Evolutionary conservation across 2,797 vertebrate species (phyloP), one percentile per base, ranked within the genome.

Genomic region (Capromys pilorides): DNA sequence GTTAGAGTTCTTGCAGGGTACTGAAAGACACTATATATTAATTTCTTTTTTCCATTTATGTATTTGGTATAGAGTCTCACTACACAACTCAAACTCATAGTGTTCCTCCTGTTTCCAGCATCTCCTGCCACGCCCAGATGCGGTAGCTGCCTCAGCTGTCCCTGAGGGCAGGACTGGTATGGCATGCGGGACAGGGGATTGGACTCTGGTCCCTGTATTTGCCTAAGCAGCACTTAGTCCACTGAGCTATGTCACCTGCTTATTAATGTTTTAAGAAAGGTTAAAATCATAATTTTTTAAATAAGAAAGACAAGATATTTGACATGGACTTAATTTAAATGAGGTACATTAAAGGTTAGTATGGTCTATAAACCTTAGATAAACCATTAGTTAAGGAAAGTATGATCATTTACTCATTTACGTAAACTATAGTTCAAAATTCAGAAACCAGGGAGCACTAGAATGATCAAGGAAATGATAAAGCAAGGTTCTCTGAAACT

Each of bases 381-480:
- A 87, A 80, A 73, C 3, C 12, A 71, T 61, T 67, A 64, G 6
- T 33, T n/a, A 39, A 49, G 19, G 51, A 64, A 83, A 2, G 0
- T n/a, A 69, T 33, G 45, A 69, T 71, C 5, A 64, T 49, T 71
- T 81, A 19, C 67, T 77, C 69, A n/a, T 4, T 80, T 31, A 71
- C 75, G 39, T 85, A 87, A 94, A 83, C 57, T 78, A 87, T 24
- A 1, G 13, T 24, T 83, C 77, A 71, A 49, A 93, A 91, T 28
- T 88, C 62, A 91, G 45, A 4, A 85, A 75, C 80, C 75, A 26
- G 59, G 91, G 66, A 85, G 3, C 24, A 77, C 28, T 39, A 61
- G 45, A n/a, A 31, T 59, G 6, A 59, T n/a, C 18, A 78, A 28
- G 18, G 41, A 82, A 79, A 49, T 57, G 22, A 18, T 54, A 9